phyloP scores from a whole-genome alignment of 2,888 invertebrate species.

The Sarcophaga rosellei region DNA sequence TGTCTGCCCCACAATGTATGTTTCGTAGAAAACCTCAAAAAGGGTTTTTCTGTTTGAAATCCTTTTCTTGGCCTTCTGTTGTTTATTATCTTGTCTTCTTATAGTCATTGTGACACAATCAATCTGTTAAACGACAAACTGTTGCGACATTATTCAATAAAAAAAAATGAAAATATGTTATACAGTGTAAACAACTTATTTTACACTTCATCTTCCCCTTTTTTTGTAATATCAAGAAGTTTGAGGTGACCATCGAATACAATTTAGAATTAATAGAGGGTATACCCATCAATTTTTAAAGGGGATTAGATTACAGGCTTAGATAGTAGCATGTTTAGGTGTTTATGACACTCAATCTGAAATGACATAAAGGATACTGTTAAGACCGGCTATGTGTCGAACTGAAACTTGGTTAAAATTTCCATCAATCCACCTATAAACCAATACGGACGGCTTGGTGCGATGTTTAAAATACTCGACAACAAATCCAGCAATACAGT shows the following conservation, averaged over 20 bases:
- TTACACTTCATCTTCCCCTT: not conserved
- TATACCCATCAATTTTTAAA: no score
- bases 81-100: slow-evolving; percentile 39
- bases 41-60: not conserved
- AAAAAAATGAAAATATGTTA: not conserved
- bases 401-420: no score
- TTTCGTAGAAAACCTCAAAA: not conserved
- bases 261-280: no score
- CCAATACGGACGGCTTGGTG: no score
- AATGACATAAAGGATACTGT: no score
- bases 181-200: not conserved
- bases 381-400: no score
- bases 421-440: no score
- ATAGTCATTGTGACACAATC: slow-evolving; percentile 50
- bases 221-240: not conserved
- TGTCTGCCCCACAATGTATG: not conserved
- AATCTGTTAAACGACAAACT: slow-evolving; percentile 65
- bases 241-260: not conserved
- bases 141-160: slow-evolving; percentile 60
- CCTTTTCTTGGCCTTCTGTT: slow-evolving; percentile 48
- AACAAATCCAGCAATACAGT: no score
- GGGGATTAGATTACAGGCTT: no score
- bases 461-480: no score
- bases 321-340: no score
- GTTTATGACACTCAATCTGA: no score